A percentile compares a stretch with the other conserved stretches of the same genome.
phyloP scores from a whole-genome alignment of 2,888 invertebrate species.

The Mesorhabditis spiculigera region DNA sequence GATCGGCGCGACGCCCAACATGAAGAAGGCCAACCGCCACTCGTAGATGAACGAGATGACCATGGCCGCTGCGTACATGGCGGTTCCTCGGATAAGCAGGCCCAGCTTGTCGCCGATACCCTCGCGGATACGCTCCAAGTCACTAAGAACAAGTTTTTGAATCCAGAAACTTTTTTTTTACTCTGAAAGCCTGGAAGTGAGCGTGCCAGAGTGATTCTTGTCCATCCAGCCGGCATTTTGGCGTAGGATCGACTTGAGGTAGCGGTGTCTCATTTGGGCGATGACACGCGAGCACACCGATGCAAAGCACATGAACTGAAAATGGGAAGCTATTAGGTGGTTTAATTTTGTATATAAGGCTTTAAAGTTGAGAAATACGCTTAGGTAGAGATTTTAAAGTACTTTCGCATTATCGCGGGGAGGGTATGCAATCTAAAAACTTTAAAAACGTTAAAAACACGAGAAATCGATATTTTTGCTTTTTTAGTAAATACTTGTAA shows the following conservation, averaged over 20 bases:
- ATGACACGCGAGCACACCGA: constrained; percentile 42
- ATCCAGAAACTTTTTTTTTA: constrained; percentile 14
- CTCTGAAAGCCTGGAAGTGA: constrained; percentile 45
- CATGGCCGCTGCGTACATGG: constrained; percentile 39
- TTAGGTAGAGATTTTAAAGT: too few relatives aligned
- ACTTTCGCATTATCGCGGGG: too few relatives aligned
- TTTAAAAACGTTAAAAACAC: too few relatives aligned
- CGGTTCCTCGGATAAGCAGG: constrained; percentile 37
- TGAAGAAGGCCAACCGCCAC: constrained; percentile 44
- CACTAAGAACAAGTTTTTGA: constrained; percentile 17
- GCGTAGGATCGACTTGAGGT: constrained; percentile 35
- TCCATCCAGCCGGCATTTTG: constrained; percentile 53
- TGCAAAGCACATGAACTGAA: constrained; percentile 48
- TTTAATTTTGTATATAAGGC: background rate
- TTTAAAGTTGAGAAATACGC: too few relatives aligned
- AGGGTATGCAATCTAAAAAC: too few relatives aligned
- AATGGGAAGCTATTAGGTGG: background rate
- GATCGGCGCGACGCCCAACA: constrained; percentile 44
- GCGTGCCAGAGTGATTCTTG: constrained; percentile 40
- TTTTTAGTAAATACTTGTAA: background rate
- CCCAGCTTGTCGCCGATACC: constrained; percentile 51
- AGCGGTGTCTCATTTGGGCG: constrained; percentile 32
- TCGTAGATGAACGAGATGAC: constrained; percentile 40
- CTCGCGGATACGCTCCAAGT: constrained; percentile 42
- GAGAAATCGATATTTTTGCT: too few relatives aligned